Percentiles rank a stretch among this genome's conserved stretches.
Conservation (phyloP, 2,797 vertebrate genomes). For the Odontamblyopus rebecca region DNA sequence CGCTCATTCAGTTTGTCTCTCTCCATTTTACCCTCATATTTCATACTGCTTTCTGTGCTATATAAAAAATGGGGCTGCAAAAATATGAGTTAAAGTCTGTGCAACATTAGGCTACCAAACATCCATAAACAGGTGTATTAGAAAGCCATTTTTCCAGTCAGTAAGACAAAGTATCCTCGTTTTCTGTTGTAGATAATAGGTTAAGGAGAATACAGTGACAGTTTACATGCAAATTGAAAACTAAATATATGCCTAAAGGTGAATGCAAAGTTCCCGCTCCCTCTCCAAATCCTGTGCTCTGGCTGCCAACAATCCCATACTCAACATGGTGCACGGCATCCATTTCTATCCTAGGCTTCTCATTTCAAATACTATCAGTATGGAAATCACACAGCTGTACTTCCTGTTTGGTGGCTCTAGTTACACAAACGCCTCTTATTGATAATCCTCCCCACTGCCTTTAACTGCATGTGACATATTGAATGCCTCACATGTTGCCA, state of each 20-base stretch:
- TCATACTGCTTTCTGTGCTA: background rate
- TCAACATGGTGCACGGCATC: slow-evolving; percentile 25
- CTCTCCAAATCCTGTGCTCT: slow-evolving; percentile 15
- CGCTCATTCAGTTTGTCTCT: too few species aligned
- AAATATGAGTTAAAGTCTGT: background rate
- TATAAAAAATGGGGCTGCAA: background rate
- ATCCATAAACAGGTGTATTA: background rate
- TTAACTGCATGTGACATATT: slow-evolving; percentile 65
- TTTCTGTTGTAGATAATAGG: background rate
- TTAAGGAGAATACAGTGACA: background rate
- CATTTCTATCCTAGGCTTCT: slow-evolving; percentile 44
- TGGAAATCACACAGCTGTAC: slow-evolving; percentile 63
- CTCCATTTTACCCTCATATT: background rate
- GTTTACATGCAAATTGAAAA: slow-evolving; percentile 18
- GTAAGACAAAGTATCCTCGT: background rate
- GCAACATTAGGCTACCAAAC: background rate
- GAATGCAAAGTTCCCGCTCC: slow-evolving; percentile 12
- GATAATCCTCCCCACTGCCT: slow-evolving; percentile 47
- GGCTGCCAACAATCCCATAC: slow-evolving; percentile 21
- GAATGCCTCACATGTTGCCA: slow-evolving; percentile 53
- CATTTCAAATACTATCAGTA: slow-evolving; percentile 61
- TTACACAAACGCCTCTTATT: slow-evolving; percentile 39
- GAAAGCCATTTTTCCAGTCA: background rate
- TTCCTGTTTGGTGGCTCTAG: slow-evolving; percentile 53
- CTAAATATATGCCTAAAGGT: slow-evolving; percentile 33